A percentile compares a stretch with the other conserved stretches of the same genome.
Conservation (phyloP, 2,888 invertebrate species). For the Plebejus anna region DNA sequence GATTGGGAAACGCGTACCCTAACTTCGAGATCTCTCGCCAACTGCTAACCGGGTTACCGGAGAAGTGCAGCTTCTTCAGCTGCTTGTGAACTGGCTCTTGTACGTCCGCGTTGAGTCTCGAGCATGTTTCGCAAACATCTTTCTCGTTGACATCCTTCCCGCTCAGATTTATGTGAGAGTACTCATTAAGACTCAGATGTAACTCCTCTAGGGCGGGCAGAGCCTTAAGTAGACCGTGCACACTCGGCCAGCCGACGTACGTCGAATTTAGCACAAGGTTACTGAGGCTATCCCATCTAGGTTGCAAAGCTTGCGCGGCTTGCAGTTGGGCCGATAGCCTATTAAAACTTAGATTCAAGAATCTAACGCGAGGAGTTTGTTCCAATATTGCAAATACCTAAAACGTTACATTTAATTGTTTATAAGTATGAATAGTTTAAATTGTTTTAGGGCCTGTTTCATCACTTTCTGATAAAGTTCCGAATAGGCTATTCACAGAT, state of each 20-base stretch:
- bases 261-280: constrained; percentile 94
- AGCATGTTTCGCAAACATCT: constrained; percentile 64
- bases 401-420: constrained; percentile 27
- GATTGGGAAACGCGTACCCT: constrained; percentile 90
- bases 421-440: too few relatives aligned
- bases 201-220: constrained; percentile 92
- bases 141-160: constrained; percentile 61
- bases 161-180: constrained; percentile 86
- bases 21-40: constrained; percentile 92
- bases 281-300: constrained; percentile 81
- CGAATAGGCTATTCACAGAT: too few relatives aligned
- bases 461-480: too few relatives aligned
- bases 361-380: constrained; percentile 93
- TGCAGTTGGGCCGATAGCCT: constrained; percentile 86
- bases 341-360: constrained; percentile 96
- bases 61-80: constrained; percentile 90
- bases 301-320: constrained; percentile 70
- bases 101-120: constrained; percentile 59
- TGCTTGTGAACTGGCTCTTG: constrained; percentile 80
- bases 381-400: constrained; percentile 92
- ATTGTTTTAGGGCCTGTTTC: background rate
- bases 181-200: constrained; percentile 95
- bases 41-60: constrained; percentile 90
- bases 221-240: constrained; percentile 86
- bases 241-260: constrained; percentile 90